Evolutionary conservation across 2,888 invertebrate species (phyloP), one percentile per base, ranked within the genome.

Genomic region (Zele albiditarsus): DNA sequence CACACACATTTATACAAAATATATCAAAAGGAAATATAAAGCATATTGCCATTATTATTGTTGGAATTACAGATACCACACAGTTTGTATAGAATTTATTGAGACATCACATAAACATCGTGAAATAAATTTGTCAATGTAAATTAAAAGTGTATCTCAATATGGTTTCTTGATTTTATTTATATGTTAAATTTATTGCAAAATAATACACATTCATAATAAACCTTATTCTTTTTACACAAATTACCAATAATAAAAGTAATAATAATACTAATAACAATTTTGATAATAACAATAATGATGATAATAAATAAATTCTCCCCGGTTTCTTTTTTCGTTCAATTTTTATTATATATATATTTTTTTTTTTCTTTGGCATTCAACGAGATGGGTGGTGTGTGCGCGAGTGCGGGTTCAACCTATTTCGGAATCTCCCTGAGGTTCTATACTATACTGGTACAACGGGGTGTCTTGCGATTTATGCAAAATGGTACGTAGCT

Each of bases 401-500:
- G 28, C n/a, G 58, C 42, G 73, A 14, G 31, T 10, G 58, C 79
- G 80, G 80, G 82, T 84, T 85, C 83, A 82, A 84, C 81, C 86
- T 84, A 87, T 87, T 86, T 81, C 81, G 81, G 80, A 85, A 86
- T 85, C 86, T 87, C 85, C 85, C 84, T 80, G 85, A 86, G 85
- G 85, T 86, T 86, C 81, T 53, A 53, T 20, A 53, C 53, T 53
- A n/a, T n/a, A n/a, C 53, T 75, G 71, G 78, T 79, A 67, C 73
- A 76, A 81, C 84, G 83, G 87, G 85, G 87, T 88, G 86, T 87
- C 86, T 88, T 85, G 88, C 87, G 88, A 88, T 88, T 88, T 88
- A 88, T 89, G 88, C 88, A 88, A 88, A 89, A 88, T 88, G 87
- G 85, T 84, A 86, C 86, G 87, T 81, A 84, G 83, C 85, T 87